Percentiles rank a stretch among this genome's conserved stretches.
phyloP scores from a whole-genome alignment of 2,888 invertebrate species.

The Mystacides longicornis region DNA sequence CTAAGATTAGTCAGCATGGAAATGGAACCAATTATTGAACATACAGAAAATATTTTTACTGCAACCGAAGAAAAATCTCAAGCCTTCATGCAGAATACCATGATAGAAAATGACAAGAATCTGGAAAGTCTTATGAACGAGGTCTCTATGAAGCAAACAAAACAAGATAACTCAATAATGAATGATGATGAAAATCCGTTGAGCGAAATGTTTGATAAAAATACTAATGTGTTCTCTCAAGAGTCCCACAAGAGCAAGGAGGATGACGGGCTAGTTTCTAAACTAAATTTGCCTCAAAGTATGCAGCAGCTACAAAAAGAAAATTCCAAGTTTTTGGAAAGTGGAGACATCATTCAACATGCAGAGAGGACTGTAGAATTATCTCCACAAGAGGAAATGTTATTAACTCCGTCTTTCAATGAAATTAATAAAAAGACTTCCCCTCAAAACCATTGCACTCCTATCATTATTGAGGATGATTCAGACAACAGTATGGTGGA shows the following conservation, averaged over 20 bases:
- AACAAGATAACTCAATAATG: background rate
- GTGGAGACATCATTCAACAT: background rate
- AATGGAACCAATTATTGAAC: slow-evolving; percentile 7
- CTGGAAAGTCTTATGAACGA: background rate
- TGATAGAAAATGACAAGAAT: background rate
- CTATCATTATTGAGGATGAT: slow-evolving; percentile 29
- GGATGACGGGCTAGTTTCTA: background rate
- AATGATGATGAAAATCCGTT: slow-evolving; percentile 16
- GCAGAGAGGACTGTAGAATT: slow-evolving; percentile 11
- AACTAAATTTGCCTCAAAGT: background rate
- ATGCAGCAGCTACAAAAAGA: background rate
- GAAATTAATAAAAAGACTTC: slow-evolving; percentile 19
- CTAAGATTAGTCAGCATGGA: slow-evolving; percentile 15
- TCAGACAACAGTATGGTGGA: slow-evolving; percentile 42
- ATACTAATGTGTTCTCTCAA: slow-evolving; percentile 1
- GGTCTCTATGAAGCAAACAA: too few species aligned
- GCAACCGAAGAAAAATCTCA: slow-evolving; percentile 5
- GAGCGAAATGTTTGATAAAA: slow-evolving; percentile 10
- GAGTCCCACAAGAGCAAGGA: background rate
- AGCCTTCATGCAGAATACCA: background rate
- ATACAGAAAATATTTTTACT: slow-evolving; percentile 11
- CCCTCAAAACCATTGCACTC: slow-evolving; percentile 1
- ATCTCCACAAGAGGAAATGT: slow-evolving; percentile 11
- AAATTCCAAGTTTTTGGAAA: background rate
- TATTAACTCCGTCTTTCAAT: slow-evolving; percentile 11